phyloP scores from a whole-genome alignment of 1,140 invertebrate species.

The Hydropsyche tenuis region DNA sequence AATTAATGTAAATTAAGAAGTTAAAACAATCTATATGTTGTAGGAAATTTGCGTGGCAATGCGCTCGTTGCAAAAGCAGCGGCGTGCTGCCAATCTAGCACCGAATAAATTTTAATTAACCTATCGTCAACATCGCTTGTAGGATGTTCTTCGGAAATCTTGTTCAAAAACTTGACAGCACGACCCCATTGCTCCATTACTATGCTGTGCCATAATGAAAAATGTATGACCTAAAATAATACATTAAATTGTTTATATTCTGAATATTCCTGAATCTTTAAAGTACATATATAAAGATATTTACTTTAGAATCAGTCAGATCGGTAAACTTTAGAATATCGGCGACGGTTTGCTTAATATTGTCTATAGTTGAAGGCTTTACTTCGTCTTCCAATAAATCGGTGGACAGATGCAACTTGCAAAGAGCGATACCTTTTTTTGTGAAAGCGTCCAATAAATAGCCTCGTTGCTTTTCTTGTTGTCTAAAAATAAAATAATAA shows the following conservation, averaged over 20 bases:
- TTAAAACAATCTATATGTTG: conserved; percentile 69
- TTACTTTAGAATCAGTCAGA: conserved; percentile 77
- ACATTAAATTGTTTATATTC: neutral
- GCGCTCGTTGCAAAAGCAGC: conserved; percentile 63
- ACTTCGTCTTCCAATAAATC: conserved; percentile 52
- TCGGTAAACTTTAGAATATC: conserved; percentile 83
- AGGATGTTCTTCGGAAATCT: conserved; percentile 81
- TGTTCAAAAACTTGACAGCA: conserved; percentile 76
- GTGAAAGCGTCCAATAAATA: conserved; percentile 79
- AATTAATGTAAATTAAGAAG: conserved; percentile 15
- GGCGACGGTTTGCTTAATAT: conserved; percentile 70
- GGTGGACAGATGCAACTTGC: conserved; percentile 66
- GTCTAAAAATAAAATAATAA: conserved; percentile 57
- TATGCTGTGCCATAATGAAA: conserved; percentile 82
- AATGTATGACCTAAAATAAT: conserved; percentile 68
- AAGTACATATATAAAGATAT: conserved; percentile 9
- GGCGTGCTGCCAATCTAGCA: conserved; percentile 75
- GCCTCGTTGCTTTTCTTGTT: conserved; percentile 83
- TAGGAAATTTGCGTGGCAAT: conserved; percentile 70
- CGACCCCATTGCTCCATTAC: conserved; percentile 80
- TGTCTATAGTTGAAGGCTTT: conserved; percentile 59
- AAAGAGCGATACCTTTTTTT: conserved; percentile 76
- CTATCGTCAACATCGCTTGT: conserved; percentile 77
- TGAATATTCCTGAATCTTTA: too few relatives aligned
- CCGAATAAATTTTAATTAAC: conserved; percentile 68